Conservation (phyloP, 2,113 vertebrate genomes). For the Chamaea fasciata region DNA sequence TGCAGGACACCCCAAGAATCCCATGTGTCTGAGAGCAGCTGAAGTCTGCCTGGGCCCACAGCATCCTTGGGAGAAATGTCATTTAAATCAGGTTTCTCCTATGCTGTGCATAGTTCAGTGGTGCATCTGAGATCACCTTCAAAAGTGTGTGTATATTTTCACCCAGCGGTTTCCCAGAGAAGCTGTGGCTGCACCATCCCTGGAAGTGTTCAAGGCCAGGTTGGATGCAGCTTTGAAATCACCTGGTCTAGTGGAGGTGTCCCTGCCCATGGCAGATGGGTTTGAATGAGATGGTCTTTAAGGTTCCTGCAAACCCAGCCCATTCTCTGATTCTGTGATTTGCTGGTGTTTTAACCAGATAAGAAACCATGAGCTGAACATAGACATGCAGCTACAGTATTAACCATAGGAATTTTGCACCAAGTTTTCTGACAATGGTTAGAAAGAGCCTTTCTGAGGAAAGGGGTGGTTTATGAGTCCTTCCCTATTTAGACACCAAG, state of each 20-base stretch:
- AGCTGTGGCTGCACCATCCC: background rate
- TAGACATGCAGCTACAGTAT: background rate
- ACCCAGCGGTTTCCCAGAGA: background rate
- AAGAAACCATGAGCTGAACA: background rate
- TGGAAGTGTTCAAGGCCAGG: too few species aligned
- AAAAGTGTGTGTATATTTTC: background rate
- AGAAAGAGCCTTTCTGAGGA: background rate
- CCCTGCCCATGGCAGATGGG: rapidly evolving
- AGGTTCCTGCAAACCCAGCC: background rate
- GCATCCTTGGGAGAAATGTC: background rate
- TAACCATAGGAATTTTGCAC: background rate
- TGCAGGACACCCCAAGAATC: background rate
- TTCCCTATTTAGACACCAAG: background rate
- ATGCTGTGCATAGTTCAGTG: background rate
- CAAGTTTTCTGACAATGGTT: background rate
- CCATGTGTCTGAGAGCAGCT: background rate
- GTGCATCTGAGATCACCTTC: rapidly evolving
- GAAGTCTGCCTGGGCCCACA: background rate
- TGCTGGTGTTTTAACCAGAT: background rate
- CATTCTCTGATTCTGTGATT: background rate
- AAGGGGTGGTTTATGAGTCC: background rate
- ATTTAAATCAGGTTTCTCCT: background rate
- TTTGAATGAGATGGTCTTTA: background rate
- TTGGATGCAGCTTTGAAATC: background rate
- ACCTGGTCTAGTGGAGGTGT: background rate